Evolutionary conservation across 2,113 vertebrate genomes (phyloP).

Genomic region (Pongo pygmaeus): DNA sequence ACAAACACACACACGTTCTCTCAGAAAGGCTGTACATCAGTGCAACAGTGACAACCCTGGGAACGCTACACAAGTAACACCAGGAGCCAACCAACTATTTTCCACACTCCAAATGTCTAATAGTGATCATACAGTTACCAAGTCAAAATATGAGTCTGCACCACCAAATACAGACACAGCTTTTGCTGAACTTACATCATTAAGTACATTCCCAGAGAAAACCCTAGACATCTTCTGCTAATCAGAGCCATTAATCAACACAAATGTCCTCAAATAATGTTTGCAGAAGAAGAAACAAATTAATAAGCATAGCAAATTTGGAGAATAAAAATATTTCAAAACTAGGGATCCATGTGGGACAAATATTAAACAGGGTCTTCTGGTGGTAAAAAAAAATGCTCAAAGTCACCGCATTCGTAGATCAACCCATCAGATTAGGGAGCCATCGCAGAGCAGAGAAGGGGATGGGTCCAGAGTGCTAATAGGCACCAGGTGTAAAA

Average conservation of each 20-base stretch:
- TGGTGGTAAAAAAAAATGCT: background rate
- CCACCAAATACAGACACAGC: background rate
- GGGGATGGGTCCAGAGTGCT: background rate
- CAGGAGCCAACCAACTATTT: background rate
- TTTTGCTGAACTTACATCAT: background rate
- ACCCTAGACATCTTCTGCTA: background rate
- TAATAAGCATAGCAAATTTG: background rate
- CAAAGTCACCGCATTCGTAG: background rate
- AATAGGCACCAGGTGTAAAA: background rate
- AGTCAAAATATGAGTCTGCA: background rate
- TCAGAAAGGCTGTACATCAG: background rate
- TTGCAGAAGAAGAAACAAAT: constrained; percentile 19
- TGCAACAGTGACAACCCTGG: background rate
- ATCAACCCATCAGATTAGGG: background rate
- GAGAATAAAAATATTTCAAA: constrained; percentile 39
- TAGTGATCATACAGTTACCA: background rate
- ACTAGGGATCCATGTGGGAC: background rate
- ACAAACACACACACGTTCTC: too few species aligned
- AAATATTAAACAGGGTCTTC: background rate
- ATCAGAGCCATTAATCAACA: background rate
- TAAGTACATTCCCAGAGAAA: background rate
- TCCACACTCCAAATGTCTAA: background rate
- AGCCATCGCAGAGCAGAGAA: background rate
- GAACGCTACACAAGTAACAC: background rate
- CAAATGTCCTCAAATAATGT: background rate